A percentile compares a stretch with the other conserved stretches of the same genome.
Conservation (phyloP, 2,888 invertebrate genomes). For the Calameuta pallipes region DNA sequence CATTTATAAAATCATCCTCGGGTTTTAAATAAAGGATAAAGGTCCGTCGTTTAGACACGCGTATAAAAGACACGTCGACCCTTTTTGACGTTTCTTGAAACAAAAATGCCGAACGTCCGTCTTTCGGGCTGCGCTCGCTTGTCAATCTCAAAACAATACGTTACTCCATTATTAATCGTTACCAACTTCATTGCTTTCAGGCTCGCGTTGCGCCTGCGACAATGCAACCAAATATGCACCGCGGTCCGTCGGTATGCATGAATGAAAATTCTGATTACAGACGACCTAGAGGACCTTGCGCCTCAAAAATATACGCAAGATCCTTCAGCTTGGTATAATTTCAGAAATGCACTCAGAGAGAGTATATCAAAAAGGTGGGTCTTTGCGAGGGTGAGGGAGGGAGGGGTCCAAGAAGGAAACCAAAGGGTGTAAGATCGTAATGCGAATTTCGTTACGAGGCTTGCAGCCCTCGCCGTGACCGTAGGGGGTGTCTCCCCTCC, state of each 20-base stretch:
- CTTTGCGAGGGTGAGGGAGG: not conserved
- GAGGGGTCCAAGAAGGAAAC: not conserved
- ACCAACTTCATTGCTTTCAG: not conserved
- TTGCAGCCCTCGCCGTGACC: conserved; percentile 47
- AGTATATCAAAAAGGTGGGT: not conserved
- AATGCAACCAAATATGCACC: not conserved
- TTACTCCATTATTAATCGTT: not conserved
- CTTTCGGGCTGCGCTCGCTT: not conserved
- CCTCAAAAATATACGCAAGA: not conserved
- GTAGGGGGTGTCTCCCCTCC: not conserved
- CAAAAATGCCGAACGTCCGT: not conserved
- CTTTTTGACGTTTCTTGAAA: not conserved
- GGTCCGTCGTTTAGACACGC: not conserved
- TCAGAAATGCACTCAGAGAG: not conserved
- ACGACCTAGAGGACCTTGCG: not conserved
- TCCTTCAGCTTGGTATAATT: not conserved
- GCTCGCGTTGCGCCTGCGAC: not conserved
- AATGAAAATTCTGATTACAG: not conserved
- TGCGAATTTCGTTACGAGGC: conserved; percentile 59
- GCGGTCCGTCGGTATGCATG: not conserved
- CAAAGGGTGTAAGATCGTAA: conserved; percentile 23
- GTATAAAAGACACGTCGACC: not conserved
- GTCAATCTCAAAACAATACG: not conserved
- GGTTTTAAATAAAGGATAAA: not conserved
- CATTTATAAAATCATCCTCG: not conserved